A percentile compares a stretch with the other conserved stretches of the same genome.
These are phyloP conservation scores for Hassar affinis DNA, from an alignment of 2,113 vertebrate genomes.

Conservation along the genomic window DNA sequence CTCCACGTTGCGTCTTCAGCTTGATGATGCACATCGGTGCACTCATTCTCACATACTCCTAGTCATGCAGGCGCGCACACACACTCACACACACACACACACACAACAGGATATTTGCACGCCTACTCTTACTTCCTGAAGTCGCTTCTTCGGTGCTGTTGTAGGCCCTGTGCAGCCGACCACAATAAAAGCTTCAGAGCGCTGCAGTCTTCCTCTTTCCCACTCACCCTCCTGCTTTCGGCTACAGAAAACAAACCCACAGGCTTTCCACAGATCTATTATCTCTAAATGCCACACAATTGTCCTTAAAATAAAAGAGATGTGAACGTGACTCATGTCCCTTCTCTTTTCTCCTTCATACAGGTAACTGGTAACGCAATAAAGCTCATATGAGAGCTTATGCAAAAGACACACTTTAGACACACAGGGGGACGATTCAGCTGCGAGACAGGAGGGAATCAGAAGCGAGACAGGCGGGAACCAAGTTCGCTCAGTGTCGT, in stretches of 20 bases:
- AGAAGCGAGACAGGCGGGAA: too few species aligned
- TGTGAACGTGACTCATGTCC: neutral
- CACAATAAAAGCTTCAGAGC: conserved; percentile 65
- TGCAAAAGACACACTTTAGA: neutral
- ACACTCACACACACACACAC: neutral
- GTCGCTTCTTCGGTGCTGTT: conserved; percentile 57
- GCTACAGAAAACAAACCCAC: conserved; percentile 14
- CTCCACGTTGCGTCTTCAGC: neutral
- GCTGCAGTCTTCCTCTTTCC: conserved; percentile 30
- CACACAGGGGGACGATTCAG: neutral
- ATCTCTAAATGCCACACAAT: neutral
- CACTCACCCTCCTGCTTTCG: conserved; percentile 12
- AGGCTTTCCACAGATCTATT: conserved; percentile 15
- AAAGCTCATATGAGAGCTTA: neutral
- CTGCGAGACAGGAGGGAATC: too few species aligned
- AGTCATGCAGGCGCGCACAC: neutral
- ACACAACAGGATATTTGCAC: conserved; percentile 31
- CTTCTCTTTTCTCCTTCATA: neutral
- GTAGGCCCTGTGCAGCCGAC: conserved; percentile 58
- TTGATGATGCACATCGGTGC: neutral
- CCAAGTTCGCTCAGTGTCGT: neutral
- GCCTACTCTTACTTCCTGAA: conserved; percentile 49
- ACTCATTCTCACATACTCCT: neutral
- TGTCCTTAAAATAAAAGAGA: conserved; percentile 2
- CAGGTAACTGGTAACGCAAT: neutral